phyloP scores from a whole-genome alignment of 2,797 vertebrate genomes.

The Gambusia yucatana region DNA sequence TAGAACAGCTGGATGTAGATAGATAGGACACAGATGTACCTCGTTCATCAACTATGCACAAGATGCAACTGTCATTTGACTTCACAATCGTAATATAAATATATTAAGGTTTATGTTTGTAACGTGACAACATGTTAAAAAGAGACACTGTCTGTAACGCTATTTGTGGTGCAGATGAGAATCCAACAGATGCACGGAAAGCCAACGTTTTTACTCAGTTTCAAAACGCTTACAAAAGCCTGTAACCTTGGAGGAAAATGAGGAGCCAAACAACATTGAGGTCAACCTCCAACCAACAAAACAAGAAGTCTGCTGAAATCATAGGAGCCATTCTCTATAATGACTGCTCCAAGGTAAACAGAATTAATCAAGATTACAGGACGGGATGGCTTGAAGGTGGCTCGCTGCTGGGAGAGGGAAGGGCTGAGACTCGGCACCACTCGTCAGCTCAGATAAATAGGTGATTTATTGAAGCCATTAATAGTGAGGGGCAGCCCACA shows the following conservation, averaged over 20 bases:
- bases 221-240: conserved; percentile 1
- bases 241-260: conserved; percentile 37
- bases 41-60: too few species aligned
- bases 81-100: background rate
- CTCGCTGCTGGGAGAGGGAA: conserved; percentile 40
- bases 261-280: conserved; percentile 27
- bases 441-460: conserved; percentile 54
- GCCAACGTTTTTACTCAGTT: background rate
- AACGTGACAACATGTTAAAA: background rate
- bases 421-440: conserved; percentile 41
- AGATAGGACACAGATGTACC: too few species aligned
- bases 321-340: conserved; percentile 55
- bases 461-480: conserved; percentile 77
- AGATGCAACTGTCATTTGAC: background rate
- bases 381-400: conserved; percentile 53
- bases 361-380: conserved; percentile 78
- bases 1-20: too few species aligned
- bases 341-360: conserved; percentile 71
- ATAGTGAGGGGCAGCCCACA: conserved; percentile 55
- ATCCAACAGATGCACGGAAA: background rate
- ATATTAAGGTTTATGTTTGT: background rate
- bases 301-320: conserved; percentile 55
- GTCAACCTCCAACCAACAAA: conserved; percentile 38
- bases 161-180: conserved; percentile 14
- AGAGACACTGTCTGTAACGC: background rate